Conservation (phyloP, 2,797 vertebrate genomes). For the Pseudochromis fuscus region DNA sequence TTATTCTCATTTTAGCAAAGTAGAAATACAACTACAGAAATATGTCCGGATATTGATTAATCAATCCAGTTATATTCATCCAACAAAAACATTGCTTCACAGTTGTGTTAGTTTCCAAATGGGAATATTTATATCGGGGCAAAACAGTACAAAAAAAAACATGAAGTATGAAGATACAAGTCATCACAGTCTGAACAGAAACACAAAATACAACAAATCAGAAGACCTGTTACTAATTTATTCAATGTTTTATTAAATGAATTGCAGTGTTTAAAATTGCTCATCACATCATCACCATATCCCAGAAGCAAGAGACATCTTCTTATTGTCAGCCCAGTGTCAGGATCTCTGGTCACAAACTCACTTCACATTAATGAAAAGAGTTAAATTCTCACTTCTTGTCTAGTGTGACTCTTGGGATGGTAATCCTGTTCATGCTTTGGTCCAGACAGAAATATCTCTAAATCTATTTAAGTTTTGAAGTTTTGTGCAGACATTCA, state of each 20-base stretch:
- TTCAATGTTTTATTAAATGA: slow-evolving; percentile 9
- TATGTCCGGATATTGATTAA: not conserved
- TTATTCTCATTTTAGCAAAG: not conserved
- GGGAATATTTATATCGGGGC: not conserved
- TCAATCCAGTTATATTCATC: not conserved
- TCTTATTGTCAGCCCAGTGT: too few relatives aligned
- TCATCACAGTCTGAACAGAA: not conserved
- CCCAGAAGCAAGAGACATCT: not conserved
- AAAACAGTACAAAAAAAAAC: not conserved
- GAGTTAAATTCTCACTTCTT: too few relatives aligned
- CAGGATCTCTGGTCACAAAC: too few relatives aligned
- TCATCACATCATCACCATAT: not conserved
- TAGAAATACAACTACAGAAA: not conserved
- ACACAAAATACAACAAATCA: not conserved
- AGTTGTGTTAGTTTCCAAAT: not conserved
- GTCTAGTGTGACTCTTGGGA: too few relatives aligned
- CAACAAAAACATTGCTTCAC: slow-evolving; percentile 3
- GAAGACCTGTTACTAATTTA: slow-evolving; percentile 20
- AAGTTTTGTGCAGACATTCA: not conserved
- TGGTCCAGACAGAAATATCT: not conserved
- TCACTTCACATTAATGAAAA: too few relatives aligned
- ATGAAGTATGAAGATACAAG: slow-evolving; percentile 1
- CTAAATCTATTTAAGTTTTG: too few relatives aligned
- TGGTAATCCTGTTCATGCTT: too few relatives aligned
- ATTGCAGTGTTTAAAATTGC: slow-evolving; percentile 8